Base-by-base conservation (phyloP, 2,888 invertebrate genomes). In the Ametastegia equiseti region DNA sequence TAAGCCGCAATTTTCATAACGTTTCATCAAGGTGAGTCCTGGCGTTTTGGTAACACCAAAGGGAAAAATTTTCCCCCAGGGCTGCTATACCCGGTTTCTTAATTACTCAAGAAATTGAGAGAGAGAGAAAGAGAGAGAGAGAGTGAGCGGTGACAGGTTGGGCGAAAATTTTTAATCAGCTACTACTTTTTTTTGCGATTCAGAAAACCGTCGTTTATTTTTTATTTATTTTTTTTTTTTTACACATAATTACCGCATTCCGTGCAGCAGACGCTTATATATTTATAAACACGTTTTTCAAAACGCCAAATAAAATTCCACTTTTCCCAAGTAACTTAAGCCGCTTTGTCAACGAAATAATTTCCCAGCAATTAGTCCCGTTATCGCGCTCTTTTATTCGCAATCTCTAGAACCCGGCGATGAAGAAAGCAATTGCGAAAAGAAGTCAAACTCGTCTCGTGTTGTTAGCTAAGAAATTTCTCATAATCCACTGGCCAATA, bases 111-210 rank as follows among this genome's bases (percentile, higher is more conserved):
- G 39, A 67, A 67, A 67, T 39, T 67, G n/a, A 54, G 54, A 54
- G 54, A 54, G 33, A 13, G 54, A 54, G 1, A 1, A 42, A 7
- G 42, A 42, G 9, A 11, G 4, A 1, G 42, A 42, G 2, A 6
- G 7, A 3, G 57, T 6, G 1, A 7, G 6, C 57, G 27, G 23
- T 13, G 23, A 23, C 65, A 67, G 39, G 6, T 39, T 39, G 65
- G 33, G 65, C 27, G 39, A 67, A 67, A 67, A 39, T 39, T 67
- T 67, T 67, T 67, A 36, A 67, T 67, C 39, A 39, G 65, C 65
- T 67, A 67, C 65, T n/a, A n/a, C n/a, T n/a, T n/a, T n/a, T n/a
- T n/a, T n/a, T 39, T 39, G 65, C 39, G n/a, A 39, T 60, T 60
- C 65, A 19, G 36, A 13, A 23, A 4, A 15, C 30, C 15, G 39